A percentile compares a stretch with the other conserved stretches of the same genome.
Evolutionary conservation across 1,140 invertebrate species (phyloP).

Genomic region (Drosophila santomea): DNA sequence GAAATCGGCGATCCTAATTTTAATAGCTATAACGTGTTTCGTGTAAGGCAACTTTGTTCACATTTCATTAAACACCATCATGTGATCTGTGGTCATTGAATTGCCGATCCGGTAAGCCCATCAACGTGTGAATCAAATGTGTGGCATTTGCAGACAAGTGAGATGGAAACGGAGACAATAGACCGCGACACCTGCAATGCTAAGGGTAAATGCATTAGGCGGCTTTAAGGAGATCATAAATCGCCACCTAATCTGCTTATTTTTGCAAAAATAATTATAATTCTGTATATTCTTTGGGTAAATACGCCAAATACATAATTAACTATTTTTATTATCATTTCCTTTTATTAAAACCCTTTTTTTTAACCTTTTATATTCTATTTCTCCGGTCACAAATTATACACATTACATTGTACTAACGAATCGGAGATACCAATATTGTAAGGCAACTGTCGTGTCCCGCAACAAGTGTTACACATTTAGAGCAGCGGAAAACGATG

Average conservation of each 20-base stretch:
- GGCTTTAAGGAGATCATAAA: constrained; percentile 3
- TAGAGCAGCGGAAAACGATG: background rate
- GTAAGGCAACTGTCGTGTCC: constrained; percentile 28
- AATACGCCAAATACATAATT: no score
- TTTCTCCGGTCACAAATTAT: no score
- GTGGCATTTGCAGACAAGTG: constrained; percentile 35
- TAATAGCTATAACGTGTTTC: constrained; percentile 14
- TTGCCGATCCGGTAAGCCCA: constrained; percentile 11
- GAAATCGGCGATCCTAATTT: constrained; percentile 19
- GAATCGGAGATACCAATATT: background rate
- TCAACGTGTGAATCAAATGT: constrained; percentile 48
- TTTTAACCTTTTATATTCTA: background rate
- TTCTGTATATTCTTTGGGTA: background rate
- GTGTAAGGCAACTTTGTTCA: constrained; percentile 11
- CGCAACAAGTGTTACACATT: background rate
- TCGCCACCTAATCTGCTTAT: background rate
- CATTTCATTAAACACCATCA: constrained; percentile 22
- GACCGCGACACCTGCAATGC: constrained; percentile 20
- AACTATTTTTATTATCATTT: no score
- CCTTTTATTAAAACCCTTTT: background rate
- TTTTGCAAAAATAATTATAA: background rate
- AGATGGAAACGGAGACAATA: constrained; percentile 33
- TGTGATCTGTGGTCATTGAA: constrained; percentile 39
- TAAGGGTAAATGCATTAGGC: constrained; percentile 40
- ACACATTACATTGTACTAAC: no score